These are phyloP conservation scores for Urocyon cinereoargenteus DNA, from an alignment of 2,797 vertebrate species.

Conservation along the genomic window DNA sequence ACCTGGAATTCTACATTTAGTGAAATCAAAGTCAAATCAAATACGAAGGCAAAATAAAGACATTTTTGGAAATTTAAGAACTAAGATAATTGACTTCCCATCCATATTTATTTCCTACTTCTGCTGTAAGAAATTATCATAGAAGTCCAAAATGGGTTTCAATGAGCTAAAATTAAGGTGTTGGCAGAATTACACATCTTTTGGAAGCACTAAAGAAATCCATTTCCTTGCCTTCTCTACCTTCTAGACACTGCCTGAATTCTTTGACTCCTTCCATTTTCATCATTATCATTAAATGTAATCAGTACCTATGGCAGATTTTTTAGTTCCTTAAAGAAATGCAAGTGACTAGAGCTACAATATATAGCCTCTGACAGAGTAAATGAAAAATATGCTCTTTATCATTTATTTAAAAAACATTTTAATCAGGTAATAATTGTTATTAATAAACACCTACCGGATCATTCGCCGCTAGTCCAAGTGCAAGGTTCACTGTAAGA, in stretches of 20 bases:
- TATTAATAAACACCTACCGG: slow-evolving; percentile 88
- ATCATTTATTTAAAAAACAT: slow-evolving; percentile 61
- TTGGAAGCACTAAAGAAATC: not conserved
- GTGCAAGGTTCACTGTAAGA: slow-evolving; percentile 95
- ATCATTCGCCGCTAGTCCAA: slow-evolving; percentile 93
- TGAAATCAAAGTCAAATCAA: slow-evolving; percentile 28
- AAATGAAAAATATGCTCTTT: slow-evolving; percentile 57
- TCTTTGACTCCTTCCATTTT: not conserved
- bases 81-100: slow-evolving; percentile 21
- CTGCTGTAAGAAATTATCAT: slow-evolving; percentile 38
- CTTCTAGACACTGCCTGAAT: not conserved
- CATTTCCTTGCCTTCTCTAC: slow-evolving; percentile 4
- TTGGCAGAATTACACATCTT: not conserved
- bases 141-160: not conserved
- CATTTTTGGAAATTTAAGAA: slow-evolving; percentile 55
- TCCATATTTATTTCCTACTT: slow-evolving; percentile 23
- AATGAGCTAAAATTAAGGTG: slow-evolving; percentile 3
- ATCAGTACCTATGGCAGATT: not conserved
- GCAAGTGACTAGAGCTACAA: not conserved
- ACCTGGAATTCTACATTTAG: slow-evolving; percentile 20
- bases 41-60: slow-evolving; percentile 48
- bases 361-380: slow-evolving; percentile 26
- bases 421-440: slow-evolving; percentile 55
- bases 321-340: slow-evolving; percentile 57
- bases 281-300: not conserved